These are phyloP conservation scores for Crossocerus cetratus DNA, from an alignment of 2,888 invertebrate genomes.

Conservation along the genomic window DNA sequence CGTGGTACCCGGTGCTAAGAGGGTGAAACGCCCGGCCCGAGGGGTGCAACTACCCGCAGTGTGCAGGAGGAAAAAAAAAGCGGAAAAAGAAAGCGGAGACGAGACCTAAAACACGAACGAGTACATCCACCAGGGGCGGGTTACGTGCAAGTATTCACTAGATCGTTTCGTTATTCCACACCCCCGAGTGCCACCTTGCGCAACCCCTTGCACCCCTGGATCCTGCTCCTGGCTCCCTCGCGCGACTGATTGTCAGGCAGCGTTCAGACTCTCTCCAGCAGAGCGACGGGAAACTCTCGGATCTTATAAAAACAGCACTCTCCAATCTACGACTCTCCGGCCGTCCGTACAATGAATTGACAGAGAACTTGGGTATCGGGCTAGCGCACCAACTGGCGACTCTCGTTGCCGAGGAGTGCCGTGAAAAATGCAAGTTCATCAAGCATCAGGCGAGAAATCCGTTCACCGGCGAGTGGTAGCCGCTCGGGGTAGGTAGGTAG, in stretches of 20 bases:
- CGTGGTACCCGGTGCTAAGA: conserved; percentile 42
- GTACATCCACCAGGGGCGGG: conserved; percentile 6
- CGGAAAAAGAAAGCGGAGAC: conserved; percentile 33
- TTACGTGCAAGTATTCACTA: background rate
- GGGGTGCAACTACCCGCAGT: conserved; percentile 1
- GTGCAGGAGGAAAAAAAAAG: conserved; percentile 10
- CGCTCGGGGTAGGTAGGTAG: conserved; percentile 9
- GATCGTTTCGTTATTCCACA: conserved; percentile 5
- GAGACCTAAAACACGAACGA: conserved; percentile 38
- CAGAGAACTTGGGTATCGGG: too few relatives aligned
- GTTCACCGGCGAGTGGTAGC: background rate
- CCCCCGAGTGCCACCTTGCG: background rate
- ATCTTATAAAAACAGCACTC: conserved; percentile 17
- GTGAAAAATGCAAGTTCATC: conserved; percentile 25
- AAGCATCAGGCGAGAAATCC: background rate
- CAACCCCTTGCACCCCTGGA: conserved; percentile 3
- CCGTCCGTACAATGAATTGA: conserved; percentile 20
- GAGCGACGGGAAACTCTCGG: conserved; percentile 28
- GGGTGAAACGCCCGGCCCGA: conserved; percentile 32
- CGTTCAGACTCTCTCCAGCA: conserved; percentile 54
- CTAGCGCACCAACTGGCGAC: background rate
- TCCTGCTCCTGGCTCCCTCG: conserved; percentile 35
- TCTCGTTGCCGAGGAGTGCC: conserved; percentile 18
- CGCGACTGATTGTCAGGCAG: conserved; percentile 26
- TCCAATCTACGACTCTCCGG: conserved; percentile 18